Evolutionary conservation across 2,888 invertebrate genomes (phyloP), one percentile per base, ranked within the genome.

Genomic region (Drosophila nr. perissopoda): DNA sequence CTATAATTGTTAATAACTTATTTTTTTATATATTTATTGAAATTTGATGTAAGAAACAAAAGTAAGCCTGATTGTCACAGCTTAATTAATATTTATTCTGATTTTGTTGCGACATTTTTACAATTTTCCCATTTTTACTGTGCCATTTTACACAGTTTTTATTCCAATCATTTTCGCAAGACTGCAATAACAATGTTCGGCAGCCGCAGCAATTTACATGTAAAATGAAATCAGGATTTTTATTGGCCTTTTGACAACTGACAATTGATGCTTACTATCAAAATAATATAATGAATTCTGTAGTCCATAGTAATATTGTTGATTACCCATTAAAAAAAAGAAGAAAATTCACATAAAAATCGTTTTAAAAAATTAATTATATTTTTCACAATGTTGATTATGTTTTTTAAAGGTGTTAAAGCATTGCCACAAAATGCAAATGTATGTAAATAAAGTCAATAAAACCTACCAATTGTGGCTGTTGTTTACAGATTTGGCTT

Each of bases 181-280:
- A 27, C 36, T 54, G 25, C 48, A 25, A 42, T 63, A 16, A 18
- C 18, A 38, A 25, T n/a, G 7, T 56, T n/a, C 7, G 33, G 11
- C 33, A 21, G 46, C 40, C 25, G 27, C 31, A 58, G 25, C 16
- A 64, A 59, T 48, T 40, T 11, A n/a, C 27, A 40, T 38, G 27
- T 16, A 64, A 57, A 88, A 89, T 89, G 89, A 89, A 89, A 88
- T 88, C 89, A 76, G 85, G 80, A 88, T 89, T 76, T 85, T 61
- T 87, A 87, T 83, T 85, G 74, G 70, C 70, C 74, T 67, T 51
- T 51, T 46, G 58, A 21, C 57, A 56, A 29, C 33, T 66, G 69
- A 60, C 70, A 59, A 63, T 59, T 54, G 54, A 65, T 59, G 59
- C 65, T 62, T 54, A 56, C 68, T 62, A 65, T 69, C 46, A 61